Evolutionary conservation across 2,888 invertebrate genomes (phyloP).

Genomic region (Papilio demoleus): DNA sequence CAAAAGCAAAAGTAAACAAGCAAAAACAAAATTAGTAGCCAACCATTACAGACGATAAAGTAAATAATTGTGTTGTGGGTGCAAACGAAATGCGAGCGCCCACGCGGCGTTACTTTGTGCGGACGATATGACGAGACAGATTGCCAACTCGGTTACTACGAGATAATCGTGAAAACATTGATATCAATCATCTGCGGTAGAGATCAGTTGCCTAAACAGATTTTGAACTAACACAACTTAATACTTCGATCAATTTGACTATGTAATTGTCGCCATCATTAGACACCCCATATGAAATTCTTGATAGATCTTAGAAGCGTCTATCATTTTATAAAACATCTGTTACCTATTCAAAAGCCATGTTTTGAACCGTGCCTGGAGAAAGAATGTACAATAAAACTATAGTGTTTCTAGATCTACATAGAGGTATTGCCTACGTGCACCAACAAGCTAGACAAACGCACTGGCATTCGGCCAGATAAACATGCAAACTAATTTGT

Average conservation of each 20-base stretch:
- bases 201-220: background rate
- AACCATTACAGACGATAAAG: constrained; percentile 10
- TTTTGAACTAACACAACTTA: too few species aligned
- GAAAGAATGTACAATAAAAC: too few species aligned
- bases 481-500: constrained; percentile 75
- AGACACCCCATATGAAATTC: too few species aligned
- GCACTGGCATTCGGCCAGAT: constrained; percentile 65
- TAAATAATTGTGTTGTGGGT: constrained; percentile 14
- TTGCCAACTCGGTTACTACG: constrained; percentile 21
- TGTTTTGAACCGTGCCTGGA: background rate
- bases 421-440: constrained; percentile 39
- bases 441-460: constrained; percentile 36
- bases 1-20: background rate
- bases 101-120: constrained; percentile 11
- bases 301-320: too few species aligned
- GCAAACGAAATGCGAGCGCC: constrained; percentile 51
- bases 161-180: background rate
- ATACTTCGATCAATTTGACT: too few species aligned
- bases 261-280: too few species aligned
- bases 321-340: too few species aligned
- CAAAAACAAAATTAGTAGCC: background rate
- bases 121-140: background rate
- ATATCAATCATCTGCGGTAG: background rate
- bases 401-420: background rate
- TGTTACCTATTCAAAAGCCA: too few species aligned